Conservation (phyloP, 2,797 vertebrate genomes). For the Balearica regulorum region DNA sequence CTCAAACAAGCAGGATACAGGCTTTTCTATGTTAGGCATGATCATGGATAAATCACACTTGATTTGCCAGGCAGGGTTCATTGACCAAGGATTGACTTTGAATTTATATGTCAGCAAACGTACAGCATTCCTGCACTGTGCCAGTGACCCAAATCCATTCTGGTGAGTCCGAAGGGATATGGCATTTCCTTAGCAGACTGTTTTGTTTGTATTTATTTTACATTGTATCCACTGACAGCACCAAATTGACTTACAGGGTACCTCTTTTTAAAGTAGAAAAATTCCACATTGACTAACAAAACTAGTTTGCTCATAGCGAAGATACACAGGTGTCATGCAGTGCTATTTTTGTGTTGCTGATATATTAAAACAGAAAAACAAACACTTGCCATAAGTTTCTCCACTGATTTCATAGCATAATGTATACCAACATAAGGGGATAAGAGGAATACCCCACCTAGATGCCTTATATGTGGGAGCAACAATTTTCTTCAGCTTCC, state of each 20-base stretch:
- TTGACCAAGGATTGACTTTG: neutral
- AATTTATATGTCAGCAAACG: neutral
- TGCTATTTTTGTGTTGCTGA: neutral
- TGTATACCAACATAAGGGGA: neutral
- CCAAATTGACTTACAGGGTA: neutral
- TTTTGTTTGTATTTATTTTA: constrained; percentile 1
- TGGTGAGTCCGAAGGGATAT: neutral
- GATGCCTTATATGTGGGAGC: neutral
- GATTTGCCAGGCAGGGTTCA: neutral
- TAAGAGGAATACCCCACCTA: neutral
- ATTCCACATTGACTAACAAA: neutral
- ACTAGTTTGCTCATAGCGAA: neutral
- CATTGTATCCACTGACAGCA: neutral
- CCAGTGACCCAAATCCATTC: neutral
- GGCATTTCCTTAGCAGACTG: neutral
- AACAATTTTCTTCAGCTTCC: neutral
- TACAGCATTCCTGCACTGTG: neutral
- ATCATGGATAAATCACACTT: neutral
- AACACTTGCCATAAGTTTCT: neutral
- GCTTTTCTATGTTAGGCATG: neutral
- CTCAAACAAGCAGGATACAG: neutral
- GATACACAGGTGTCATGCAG: neutral
- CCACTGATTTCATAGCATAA: neutral
- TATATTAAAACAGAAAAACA: neutral
- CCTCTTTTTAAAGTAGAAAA: neutral